Evolutionary conservation across 2,797 vertebrate species (phyloP), one percentile per base, ranked within the genome.

Genomic region (Phataginus tetradactyla): DNA sequence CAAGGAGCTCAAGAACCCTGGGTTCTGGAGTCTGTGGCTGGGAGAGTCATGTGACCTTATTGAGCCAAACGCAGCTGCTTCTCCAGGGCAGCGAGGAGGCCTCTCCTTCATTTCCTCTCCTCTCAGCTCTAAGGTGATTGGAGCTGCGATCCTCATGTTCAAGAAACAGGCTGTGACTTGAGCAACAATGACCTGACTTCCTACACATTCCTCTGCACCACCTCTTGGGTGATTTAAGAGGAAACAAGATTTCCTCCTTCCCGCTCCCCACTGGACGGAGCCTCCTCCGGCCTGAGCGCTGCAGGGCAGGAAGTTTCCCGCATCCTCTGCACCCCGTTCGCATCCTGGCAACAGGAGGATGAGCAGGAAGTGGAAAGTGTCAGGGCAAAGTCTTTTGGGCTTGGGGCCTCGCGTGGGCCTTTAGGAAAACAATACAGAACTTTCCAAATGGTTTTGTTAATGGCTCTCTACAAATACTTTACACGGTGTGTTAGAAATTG

Each of bases 241-340:
- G 98, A 99, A 99, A 88, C 86, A 94, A 98, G 97, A 97, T 96
- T 98, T 98, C 98, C 97, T 98, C 85, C 98, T 97, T 98, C 94
- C 92, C n/a, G 0, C 92, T 77, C 75, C 86, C 92, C 88, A 77
- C 97, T 97, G 98, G 97, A 97, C 85, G 94, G 90, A 90, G 87
- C 53, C 85, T 98, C 87, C 92, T 94, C 89, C 91, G 23, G 97
- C 88, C 8, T 10, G 51, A 34, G 90, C 96, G 94, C 42, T 64
- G 92, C 27, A 1, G 90, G 2, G 87, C 97, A 98, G 98, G 98
- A 98, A 98, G 95, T 0, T 0, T 96, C 97, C 85, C 94, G 98
- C 91, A 86, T 98, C 94, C 92, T 95, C 94, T 88, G 86, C 75
- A 5, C 95, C 91, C 89, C 3, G 0, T 78, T 93, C 93, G 94